phyloP scores from a whole-genome alignment of 2,888 invertebrate species.

The Torymus auratus region DNA sequence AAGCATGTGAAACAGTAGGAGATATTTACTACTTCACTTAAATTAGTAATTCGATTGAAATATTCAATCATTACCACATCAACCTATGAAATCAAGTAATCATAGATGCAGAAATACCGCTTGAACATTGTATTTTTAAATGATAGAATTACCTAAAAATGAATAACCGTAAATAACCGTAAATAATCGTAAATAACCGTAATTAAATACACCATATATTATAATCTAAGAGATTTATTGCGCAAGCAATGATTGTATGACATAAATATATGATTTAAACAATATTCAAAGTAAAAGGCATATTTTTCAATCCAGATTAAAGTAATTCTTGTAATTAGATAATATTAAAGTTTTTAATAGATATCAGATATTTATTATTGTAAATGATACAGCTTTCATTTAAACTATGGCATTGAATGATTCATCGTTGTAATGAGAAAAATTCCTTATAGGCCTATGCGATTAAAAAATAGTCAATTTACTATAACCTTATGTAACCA shows the following conservation, averaged over 20 bases:
- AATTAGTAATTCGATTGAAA: conserved; percentile 23
- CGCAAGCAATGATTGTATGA: conserved; percentile 27
- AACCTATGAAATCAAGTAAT: conserved; percentile 26
- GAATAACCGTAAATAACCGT: conserved; percentile 11
- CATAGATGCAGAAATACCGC: conserved; percentile 18
- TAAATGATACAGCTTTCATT: conserved; percentile 44
- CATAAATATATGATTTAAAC: not conserved
- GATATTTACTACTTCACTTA: conserved; percentile 30
- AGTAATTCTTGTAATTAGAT: conserved; percentile 38
- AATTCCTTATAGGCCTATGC: conserved; percentile 47
- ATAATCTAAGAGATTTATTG: conserved; percentile 29
- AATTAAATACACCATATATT: conserved; percentile 2
- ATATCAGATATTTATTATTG: conserved; percentile 37
- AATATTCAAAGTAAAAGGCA: conserved; percentile 21
- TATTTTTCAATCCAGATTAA: conserved; percentile 50
- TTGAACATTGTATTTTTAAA: conserved; percentile 27
- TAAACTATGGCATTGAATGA: conserved; percentile 19
- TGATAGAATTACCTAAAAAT: conserved; percentile 15
- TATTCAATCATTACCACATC: conserved; percentile 23
- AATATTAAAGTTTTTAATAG: conserved; percentile 34
- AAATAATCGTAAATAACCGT: not conserved
- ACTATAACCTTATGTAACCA: conserved; percentile 37
- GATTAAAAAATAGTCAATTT: conserved; percentile 48
- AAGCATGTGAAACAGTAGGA: not conserved
- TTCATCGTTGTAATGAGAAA: conserved; percentile 24